These are phyloP conservation scores for Galago senegalensis DNA, from an alignment of 2,797 vertebrate genomes.

Conservation along the genomic window DNA sequence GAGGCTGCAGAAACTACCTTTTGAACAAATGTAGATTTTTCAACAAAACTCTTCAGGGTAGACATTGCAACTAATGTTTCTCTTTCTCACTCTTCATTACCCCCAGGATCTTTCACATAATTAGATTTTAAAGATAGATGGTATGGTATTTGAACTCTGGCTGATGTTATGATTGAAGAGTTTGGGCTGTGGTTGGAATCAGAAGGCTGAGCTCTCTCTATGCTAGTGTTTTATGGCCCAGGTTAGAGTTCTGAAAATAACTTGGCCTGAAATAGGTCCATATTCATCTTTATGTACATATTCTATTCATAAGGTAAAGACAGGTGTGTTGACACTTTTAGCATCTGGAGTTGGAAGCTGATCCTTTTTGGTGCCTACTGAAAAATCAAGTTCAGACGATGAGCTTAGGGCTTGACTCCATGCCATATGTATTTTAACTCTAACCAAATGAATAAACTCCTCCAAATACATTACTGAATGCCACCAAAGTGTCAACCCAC, in stretches of 20 bases:
- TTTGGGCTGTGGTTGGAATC: not conserved
- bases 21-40: conserved; percentile 10
- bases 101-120: not conserved
- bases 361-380: not conserved
- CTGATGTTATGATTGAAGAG: not conserved
- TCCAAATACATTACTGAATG: not conserved
- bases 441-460: not conserved
- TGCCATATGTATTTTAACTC: not conserved
- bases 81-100: not conserved
- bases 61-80: not conserved
- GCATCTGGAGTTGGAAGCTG: not conserved
- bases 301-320: not conserved
- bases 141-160: not conserved
- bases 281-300: not conserved
- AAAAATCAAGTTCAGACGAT: conserved; percentile 21
- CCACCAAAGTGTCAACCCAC: not conserved
- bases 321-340: not conserved
- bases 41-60: not conserved
- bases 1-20: not conserved
- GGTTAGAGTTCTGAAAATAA: not conserved
- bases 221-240: not conserved
- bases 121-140: conserved; percentile 3
- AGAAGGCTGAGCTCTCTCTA: not conserved
- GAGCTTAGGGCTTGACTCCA: not conserved
- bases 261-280: not conserved